These are phyloP conservation scores for Brachymystax lenok DNA, from an alignment of 2,797 vertebrate species.

Conservation along the genomic window DNA sequence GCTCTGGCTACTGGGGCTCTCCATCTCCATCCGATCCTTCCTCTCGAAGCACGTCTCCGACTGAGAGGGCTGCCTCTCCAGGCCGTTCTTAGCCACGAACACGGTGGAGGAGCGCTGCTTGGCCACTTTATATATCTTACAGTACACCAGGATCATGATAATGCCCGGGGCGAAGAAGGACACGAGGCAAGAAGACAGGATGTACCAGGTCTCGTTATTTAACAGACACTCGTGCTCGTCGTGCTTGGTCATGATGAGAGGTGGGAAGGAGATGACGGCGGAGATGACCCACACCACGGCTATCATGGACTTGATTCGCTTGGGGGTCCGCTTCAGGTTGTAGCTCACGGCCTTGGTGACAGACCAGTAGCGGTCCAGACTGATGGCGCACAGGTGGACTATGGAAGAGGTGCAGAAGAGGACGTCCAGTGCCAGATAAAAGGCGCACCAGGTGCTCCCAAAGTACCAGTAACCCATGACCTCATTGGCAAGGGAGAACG, in stretches of 20 bases:
- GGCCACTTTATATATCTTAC: conserved; percentile 87
- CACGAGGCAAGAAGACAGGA: conserved; percentile 84
- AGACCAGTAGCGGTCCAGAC: conserved; percentile 91
- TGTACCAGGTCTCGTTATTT: conserved; percentile 91
- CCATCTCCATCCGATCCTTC: conserved; percentile 74
- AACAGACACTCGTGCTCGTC: conserved; percentile 78
- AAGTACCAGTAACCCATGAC: conserved; percentile 94
- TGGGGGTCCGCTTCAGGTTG: conserved; percentile 85
- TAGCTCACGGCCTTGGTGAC: conserved; percentile 87
- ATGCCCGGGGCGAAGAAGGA: conserved; percentile 90
- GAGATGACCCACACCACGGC: conserved; percentile 83
- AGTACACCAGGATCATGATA: conserved; percentile 90
- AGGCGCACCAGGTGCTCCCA: conserved; percentile 86
- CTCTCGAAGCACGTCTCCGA: conserved; percentile 78
- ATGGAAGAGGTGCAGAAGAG: conserved; percentile 92
- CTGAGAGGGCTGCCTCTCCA: conserved; percentile 76
- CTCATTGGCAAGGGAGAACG: conserved; percentile 89
- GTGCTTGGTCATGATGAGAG: conserved; percentile 80
- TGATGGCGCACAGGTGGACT: conserved; percentile 91
- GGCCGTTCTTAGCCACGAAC: conserved; percentile 78
- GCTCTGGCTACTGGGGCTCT: conserved; percentile 71
- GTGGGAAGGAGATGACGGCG: conserved; percentile 86
- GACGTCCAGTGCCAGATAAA: conserved; percentile 88
- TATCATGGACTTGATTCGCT: conserved; percentile 86
- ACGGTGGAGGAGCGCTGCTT: conserved; percentile 80